Evolutionary conservation across 2,113 vertebrate genomes (phyloP).

Genomic region (Istiophorus platypterus): DNA sequence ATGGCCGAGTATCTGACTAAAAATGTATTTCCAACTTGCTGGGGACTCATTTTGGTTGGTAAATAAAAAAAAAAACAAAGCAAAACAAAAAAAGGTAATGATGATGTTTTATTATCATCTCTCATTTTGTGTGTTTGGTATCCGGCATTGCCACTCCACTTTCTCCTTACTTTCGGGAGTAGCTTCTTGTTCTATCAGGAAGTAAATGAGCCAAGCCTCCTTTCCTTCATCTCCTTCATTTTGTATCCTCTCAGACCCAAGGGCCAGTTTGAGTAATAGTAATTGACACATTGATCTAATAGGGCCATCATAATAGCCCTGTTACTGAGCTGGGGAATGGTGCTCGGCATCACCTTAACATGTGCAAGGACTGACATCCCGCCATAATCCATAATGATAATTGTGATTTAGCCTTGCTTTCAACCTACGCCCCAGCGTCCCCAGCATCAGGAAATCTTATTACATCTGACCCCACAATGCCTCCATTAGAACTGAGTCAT

Average conservation of each 20-base stretch:
- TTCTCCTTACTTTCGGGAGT: constrained; percentile 45
- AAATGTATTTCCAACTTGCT: neutral
- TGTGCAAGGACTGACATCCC: constrained; percentile 84
- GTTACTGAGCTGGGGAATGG: constrained; percentile 81
- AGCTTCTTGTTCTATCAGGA: constrained; percentile 65
- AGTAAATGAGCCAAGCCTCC: constrained; percentile 63
- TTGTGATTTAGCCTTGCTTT: constrained; percentile 88
- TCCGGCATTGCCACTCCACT: constrained; percentile 26
- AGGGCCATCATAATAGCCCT: constrained; percentile 79
- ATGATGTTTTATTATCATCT: neutral
- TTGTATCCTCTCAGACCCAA: constrained; percentile 75
- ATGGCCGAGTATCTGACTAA: neutral
- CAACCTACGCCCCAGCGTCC: constrained; percentile 82
- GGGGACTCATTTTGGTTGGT: no score
- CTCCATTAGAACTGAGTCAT: constrained; percentile 88
- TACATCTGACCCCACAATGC: constrained; percentile 82
- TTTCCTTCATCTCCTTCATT: constrained; percentile 55
- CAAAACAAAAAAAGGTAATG: no score
- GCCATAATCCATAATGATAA: constrained; percentile 87
- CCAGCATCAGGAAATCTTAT: constrained; percentile 85
- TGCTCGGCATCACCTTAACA: constrained; percentile 85
- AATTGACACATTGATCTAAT: constrained; percentile 86
- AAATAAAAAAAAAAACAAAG: no score
- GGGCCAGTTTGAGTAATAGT: constrained; percentile 83
- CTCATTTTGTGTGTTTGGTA: neutral